Percentiles rank a stretch among this genome's conserved stretches.
phyloP scores from a whole-genome alignment of 2,797 vertebrate genomes.

The Pteropus rufus region DNA sequence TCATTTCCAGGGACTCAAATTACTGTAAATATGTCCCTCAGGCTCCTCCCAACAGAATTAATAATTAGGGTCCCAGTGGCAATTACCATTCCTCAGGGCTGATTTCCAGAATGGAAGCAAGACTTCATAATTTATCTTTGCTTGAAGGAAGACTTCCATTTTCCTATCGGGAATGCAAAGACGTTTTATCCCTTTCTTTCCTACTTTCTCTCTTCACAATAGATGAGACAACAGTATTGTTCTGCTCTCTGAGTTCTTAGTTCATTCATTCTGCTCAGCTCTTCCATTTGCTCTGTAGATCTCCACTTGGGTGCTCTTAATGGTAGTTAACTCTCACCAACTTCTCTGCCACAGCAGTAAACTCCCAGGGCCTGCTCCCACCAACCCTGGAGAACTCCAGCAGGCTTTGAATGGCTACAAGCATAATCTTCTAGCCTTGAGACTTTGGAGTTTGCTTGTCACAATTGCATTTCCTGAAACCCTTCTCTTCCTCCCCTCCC shows the following conservation, averaged over 20 bases:
- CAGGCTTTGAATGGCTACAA: neutral
- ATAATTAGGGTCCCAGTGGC: constrained; percentile 32
- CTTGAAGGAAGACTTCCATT: neutral
- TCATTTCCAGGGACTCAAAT: constrained; percentile 45
- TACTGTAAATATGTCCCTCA: constrained; percentile 24
- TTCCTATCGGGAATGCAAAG: neutral
- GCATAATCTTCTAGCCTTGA: neutral
- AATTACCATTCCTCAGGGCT: neutral
- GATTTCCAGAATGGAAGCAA: constrained; percentile 7
- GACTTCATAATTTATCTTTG: neutral
- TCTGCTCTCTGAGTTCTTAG: neutral
- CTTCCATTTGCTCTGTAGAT: neutral
- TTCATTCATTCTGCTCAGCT: neutral
- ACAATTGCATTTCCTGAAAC: neutral
- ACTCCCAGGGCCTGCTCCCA: neutral
- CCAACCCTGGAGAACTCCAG: neutral
- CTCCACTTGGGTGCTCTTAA: neutral
- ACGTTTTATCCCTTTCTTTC: neutral
- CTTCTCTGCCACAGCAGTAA: neutral
- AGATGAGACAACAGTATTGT: neutral
- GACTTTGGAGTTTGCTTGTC: neutral
- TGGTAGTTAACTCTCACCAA: neutral
- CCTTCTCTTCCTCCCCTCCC: neutral
- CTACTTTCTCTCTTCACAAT: neutral
- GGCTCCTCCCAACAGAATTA: constrained; percentile 20